These are phyloP conservation scores for Dasypus novemcinctus DNA, from an alignment of 2,113 vertebrate genomes.

Conservation along the genomic window DNA sequence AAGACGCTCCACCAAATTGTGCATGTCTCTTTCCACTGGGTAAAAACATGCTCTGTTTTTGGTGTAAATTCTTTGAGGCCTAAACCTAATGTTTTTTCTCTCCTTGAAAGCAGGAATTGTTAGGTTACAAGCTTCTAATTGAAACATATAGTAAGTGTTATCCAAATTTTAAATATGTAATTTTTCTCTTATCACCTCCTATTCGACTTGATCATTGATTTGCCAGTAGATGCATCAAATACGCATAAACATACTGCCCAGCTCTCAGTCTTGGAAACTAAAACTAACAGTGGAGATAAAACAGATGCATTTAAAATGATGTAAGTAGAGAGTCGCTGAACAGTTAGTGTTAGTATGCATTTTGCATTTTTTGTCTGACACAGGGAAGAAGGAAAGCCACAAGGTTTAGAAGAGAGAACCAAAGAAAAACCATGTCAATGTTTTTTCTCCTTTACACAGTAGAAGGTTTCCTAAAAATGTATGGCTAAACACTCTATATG, in stretches of 20 bases:
- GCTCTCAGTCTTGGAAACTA: background rate
- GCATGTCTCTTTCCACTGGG: background rate
- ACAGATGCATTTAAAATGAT: background rate
- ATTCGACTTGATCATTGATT: background rate
- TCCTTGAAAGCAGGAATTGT: background rate
- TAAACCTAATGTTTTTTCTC: background rate
- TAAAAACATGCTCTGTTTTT: background rate
- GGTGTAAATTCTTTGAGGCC: background rate
- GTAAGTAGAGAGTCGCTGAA: background rate
- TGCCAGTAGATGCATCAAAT: background rate
- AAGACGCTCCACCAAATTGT: background rate
- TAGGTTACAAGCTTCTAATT: background rate
- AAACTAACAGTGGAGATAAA: background rate
- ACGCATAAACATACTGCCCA: background rate
- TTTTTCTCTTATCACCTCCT: background rate
- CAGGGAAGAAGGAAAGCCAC: background rate
- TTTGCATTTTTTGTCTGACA: background rate
- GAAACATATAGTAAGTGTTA: background rate
- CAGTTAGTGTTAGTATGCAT: background rate
- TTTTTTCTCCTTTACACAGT: background rate
- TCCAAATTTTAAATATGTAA: background rate
- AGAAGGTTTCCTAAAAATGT: background rate
- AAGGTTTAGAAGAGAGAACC: background rate
- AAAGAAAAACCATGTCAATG: background rate
- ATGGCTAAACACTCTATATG: background rate